Conservation (phyloP, 2,888 invertebrate species). For the Hypolimnas misippus region DNA sequence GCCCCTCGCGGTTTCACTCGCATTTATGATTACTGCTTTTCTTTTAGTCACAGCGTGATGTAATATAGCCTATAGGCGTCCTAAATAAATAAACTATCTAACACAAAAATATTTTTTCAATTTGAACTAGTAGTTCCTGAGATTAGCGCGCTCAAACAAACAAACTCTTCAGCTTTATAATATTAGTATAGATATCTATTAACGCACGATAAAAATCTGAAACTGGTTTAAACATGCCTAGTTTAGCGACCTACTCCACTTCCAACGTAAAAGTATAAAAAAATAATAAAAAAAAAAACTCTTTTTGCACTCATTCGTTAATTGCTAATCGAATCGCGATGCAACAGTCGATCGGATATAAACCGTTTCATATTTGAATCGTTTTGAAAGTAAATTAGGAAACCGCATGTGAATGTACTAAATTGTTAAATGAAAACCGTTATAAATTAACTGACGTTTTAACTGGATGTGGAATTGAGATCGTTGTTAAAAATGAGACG, state of each 20-base stretch:
- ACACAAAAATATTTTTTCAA: too few species aligned
- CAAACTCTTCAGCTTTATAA: too few species aligned
- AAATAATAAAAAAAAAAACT: background rate
- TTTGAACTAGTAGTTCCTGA: too few species aligned
- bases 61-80: too few species aligned
- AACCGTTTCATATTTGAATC: constrained; percentile 13
- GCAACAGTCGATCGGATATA: constrained; percentile 2
- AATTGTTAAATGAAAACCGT: constrained; percentile 1
- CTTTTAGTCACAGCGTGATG: too few species aligned
- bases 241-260: background rate
- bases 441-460: background rate
- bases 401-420: constrained; percentile 2
- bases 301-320: background rate
- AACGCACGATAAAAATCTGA: too few species aligned
- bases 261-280: background rate
- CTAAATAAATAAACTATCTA: too few species aligned
- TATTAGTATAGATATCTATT: too few species aligned
- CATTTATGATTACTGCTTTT: too few species aligned
- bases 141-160: too few species aligned
- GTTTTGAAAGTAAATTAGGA: constrained; percentile 6
- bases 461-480: background rate
- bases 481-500: background rate
- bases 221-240: background rate
- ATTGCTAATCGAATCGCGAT: constrained; percentile 11
- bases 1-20: too few species aligned